Evolutionary conservation across 2,797 vertebrate genomes (phyloP).

Genomic region (Paratrypauchen microcephalus): DNA sequence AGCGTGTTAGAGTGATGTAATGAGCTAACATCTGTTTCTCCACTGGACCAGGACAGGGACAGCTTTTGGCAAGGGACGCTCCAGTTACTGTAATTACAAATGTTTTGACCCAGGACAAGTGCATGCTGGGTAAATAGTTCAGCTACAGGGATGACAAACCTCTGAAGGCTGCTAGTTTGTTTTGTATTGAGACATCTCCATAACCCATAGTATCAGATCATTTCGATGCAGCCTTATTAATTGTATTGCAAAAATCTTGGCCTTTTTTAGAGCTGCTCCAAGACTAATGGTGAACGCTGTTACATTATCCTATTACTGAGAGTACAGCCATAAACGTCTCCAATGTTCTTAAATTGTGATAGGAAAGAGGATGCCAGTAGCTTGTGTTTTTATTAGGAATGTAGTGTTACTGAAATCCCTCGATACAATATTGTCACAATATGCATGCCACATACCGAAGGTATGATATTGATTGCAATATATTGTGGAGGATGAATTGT

Average conservation of each 20-base stretch:
- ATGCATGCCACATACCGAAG: too few relatives aligned
- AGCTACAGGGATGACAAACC: constrained; percentile 10
- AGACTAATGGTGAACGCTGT: background rate
- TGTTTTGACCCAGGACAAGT: constrained; percentile 11
- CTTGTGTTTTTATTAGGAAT: too few relatives aligned
- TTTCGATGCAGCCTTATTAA: background rate
- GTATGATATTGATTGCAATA: too few relatives aligned
- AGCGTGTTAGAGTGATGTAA: constrained; percentile 28
- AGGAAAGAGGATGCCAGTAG: background rate
- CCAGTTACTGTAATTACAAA: constrained; percentile 8
- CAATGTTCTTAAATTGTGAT: background rate
- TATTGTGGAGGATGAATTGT: too few relatives aligned
- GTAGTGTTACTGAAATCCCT: too few relatives aligned
- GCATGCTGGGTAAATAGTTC: constrained; percentile 17
- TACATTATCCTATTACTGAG: constrained; percentile 7
- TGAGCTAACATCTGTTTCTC: background rate
- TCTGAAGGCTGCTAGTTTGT: background rate
- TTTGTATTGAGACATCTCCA: background rate
- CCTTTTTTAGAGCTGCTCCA: background rate
- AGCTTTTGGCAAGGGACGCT: constrained; percentile 6
- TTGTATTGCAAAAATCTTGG: background rate
- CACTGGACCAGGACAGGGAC: background rate
- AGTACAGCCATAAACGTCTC: background rate
- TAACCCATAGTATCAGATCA: background rate
- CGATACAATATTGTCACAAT: too few relatives aligned